Base-by-base conservation (phyloP, 2,888 invertebrate genomes). In the Chloroclysta siterata region DNA sequence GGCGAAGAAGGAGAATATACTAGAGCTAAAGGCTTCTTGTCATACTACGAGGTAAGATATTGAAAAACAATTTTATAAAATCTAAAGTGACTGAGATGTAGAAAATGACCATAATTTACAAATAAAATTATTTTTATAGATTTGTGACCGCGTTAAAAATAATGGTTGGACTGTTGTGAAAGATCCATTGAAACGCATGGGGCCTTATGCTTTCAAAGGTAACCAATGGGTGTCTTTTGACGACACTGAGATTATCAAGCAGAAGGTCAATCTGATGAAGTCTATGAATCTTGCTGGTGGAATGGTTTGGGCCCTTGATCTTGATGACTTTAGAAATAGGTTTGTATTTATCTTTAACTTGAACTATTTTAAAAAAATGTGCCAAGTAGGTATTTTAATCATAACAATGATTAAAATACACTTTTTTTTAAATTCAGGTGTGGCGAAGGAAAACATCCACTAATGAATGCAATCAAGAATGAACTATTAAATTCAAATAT, bases 141-240 rank as follows among this genome's bases (percentile, higher is more conserved):
- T 98, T 75, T 98, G 98, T 80, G 96, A 97, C 71, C 95, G 96
- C 65, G 94, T 98, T 11, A 94, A 94, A 69, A 95, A 95, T 70
- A 95, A 95, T 61, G 96, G 96, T 1, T 97, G 97, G 97, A 95
- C 94, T 4, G 95, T 97, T 0, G 95, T 97, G 0, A 95, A 97
- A 78, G 97, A 98, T 81, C 94, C 95, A 0, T 87, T 95, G 54
- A 93, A 95, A 13, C 93, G 97, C 53, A 97, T 98, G 95, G 98
- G 98, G 5, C 98, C 98, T 0, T 98, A 96, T 75, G 97, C 98
- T 0, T 96, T 95, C 79, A 96, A 97, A 77, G 97, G 95, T 51
- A 96, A 96, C 77, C 98, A 98, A 80, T 98, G 98, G 98, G 97
- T 98, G 17, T 96, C 97, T 2, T 98, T 94, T 77, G 98, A 98